Base-by-base conservation (phyloP, 2,113 vertebrate species). In the Cranoglanis bouderius region DNA sequence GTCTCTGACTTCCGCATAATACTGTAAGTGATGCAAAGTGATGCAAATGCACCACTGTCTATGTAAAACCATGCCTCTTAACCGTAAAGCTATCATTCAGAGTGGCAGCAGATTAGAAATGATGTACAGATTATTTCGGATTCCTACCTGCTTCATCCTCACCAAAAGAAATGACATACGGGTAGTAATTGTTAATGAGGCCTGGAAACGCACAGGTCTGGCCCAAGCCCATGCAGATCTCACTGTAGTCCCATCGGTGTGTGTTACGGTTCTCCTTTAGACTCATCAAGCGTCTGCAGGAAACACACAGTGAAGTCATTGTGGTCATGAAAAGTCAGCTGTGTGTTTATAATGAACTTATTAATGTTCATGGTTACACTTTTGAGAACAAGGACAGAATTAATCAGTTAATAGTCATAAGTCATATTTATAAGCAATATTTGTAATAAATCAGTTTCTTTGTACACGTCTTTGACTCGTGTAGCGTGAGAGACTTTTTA, bases 71-170 rank as follows among this genome's bases (percentile, higher is more conserved):
- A 29, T 26, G 24, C 12, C 49, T 55, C 29, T 85, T 55, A 74
- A 74, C 67, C 46, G 7, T 75, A 59, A 55, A 74, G 9, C n/a
- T 29, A 32, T 38, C 46, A 24, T 6, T 51, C 49, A 72, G 16
- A 24, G 21, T 29, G 46, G 18, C 5, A 26, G 8, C 43, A 21
- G 83, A 46, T 16, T 55, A n/a, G 9, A 51, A 85, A 38, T 3
- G 70, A n/a, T 57, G 26, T 32, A 26, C 78, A 53, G 75, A 43
- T 57, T 32, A 38, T 63, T 57, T 63, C 6, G 9, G 10, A 16
- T 38, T 88, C 90, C 91, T 95, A 99, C 98, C 98, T 65, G 98
- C 96, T 94, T 99, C 98, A 24, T 99, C 98, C 92, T 99, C 98
- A 6, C 96, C 97, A 3, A 99, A 99, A 84, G 98, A 99, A 92